Evolutionary conservation across 2,113 vertebrate genomes (phyloP).

Genomic region (Parotia lawesii): DNA sequence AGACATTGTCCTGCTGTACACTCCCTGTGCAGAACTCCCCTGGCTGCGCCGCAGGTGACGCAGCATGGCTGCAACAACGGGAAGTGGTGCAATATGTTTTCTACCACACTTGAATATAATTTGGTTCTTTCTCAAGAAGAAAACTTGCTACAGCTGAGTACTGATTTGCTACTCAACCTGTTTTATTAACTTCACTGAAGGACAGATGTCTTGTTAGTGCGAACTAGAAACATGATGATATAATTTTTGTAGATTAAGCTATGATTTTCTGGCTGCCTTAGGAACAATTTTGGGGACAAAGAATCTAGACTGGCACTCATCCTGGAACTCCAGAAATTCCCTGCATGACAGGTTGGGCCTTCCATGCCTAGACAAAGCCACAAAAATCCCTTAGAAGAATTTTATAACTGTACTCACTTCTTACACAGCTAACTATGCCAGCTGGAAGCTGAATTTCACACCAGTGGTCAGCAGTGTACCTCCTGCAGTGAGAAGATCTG

Average conservation of each 20-base stretch:
- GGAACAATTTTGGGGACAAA: neutral
- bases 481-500: neutral
- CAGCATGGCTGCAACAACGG: neutral
- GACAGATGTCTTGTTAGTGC: neutral
- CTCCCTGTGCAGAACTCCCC: neutral
- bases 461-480: neutral
- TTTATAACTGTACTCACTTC: neutral
- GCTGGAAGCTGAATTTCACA: neutral
- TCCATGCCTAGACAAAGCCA: neutral
- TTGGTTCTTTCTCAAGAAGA: neutral
- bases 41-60: neutral
- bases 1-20: fast-evolving
- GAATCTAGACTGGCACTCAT: neutral
- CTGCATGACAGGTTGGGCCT: neutral
- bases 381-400: neutral
- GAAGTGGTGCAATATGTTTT: neutral
- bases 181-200: neutral
- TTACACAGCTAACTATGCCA: neutral
- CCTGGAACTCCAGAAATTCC: neutral
- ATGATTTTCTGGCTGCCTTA: neutral
- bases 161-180: neutral
- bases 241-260: neutral
- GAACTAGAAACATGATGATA: neutral
- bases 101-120: neutral
- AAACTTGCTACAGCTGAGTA: neutral